Percentiles rank a stretch among this genome's conserved stretches.
Evolutionary conservation across 2,888 invertebrate genomes (phyloP).

Genomic region (Tachina grossa): DNA sequence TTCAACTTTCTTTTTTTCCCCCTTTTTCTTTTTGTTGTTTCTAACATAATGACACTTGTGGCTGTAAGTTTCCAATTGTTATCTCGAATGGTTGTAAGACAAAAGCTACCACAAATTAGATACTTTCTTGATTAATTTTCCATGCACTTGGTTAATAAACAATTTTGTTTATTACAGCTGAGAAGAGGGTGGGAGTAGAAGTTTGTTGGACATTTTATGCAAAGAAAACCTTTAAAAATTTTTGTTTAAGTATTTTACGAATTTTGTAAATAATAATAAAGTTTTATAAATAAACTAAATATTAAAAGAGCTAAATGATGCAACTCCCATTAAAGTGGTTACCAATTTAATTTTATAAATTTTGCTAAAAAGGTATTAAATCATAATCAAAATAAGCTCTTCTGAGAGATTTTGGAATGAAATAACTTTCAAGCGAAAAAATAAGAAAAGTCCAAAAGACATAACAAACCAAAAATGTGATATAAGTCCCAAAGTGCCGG

Average conservation of each 20-base stretch:
- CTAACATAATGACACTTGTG: constrained; percentile 7
- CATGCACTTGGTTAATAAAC: constrained; percentile 1
- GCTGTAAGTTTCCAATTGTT: constrained; percentile 36
- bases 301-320: too few relatives aligned
- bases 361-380: too few relatives aligned
- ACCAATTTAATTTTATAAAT: too few relatives aligned
- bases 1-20: background rate
- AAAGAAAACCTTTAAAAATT: background rate
- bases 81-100: constrained; percentile 14
- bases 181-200: too few relatives aligned
- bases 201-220: too few relatives aligned
- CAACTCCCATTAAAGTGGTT: too few relatives aligned
- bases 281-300: background rate
- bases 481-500: too few relatives aligned
- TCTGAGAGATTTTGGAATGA: too few relatives aligned
- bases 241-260: background rate
- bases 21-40: constrained; percentile 1
- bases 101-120: background rate
- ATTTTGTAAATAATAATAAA: background rate
- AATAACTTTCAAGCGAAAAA: too few relatives aligned
- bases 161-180: background rate
- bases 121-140: constrained; percentile 42
- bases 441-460: too few relatives aligned
- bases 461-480: too few relatives aligned
- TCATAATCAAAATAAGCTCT: too few relatives aligned